Evolutionary conservation across 2,888 invertebrate species (phyloP).

Genomic region (Folsomia candida): DNA sequence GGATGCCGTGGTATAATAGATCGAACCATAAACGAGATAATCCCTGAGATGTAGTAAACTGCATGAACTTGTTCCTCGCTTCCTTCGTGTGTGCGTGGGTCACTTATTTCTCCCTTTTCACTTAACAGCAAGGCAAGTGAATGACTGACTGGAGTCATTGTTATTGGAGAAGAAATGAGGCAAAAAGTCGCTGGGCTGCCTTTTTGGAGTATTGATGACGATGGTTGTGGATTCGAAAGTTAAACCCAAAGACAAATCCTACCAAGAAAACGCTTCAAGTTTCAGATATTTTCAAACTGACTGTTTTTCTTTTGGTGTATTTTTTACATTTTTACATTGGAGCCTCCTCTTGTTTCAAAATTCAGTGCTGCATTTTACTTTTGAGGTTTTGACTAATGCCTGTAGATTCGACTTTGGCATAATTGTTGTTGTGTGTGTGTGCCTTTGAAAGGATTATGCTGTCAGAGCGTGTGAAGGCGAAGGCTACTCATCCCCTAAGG

Average conservation of each 20-base stretch:
- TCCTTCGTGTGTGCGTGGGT: background rate
- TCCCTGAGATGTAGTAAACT: constrained; percentile 3
- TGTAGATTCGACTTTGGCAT: background rate
- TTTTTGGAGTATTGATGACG: background rate
- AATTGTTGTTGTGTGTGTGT: background rate
- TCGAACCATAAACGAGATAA: background rate
- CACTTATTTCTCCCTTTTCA: background rate
- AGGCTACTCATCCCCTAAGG: constrained; percentile 5
- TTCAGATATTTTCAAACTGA: background rate
- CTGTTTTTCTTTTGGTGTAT: background rate
- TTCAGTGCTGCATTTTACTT: constrained; percentile 1
- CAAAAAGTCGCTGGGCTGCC: background rate
- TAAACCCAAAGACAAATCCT: background rate
- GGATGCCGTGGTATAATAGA: background rate
- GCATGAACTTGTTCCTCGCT: constrained; percentile 13
- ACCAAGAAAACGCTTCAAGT: background rate
- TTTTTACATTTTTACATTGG: background rate
- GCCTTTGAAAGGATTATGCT: background rate
- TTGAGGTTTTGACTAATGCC: constrained; percentile 15
- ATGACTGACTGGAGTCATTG: background rate
- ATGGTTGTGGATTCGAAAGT: background rate
- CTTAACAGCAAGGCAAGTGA: background rate
- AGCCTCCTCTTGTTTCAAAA: constrained; percentile 13
- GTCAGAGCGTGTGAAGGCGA: background rate
- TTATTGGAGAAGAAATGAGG: background rate